Evolutionary conservation across 2,888 invertebrate species (phyloP), one percentile per base, ranked within the genome.

Genomic region (Chaitophorus viminalis): DNA sequence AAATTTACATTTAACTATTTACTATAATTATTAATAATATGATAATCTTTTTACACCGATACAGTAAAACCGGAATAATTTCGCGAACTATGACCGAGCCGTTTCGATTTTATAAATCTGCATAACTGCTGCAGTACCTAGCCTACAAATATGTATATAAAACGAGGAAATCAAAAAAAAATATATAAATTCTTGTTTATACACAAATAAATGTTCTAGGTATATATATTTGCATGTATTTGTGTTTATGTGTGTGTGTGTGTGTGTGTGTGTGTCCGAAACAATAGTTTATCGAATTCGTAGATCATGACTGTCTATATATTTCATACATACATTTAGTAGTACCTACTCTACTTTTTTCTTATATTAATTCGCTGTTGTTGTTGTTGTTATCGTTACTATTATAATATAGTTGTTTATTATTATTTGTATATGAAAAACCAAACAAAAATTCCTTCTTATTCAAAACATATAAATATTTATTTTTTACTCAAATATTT

Each of bases 271-370:
- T n/a, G n/a, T 1, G 39, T 8, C 9, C 68, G 31, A 81, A 70
- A 81, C 81, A 81, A 81, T 81, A 70, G 68, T 70, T 31, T 81
- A 31, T 46, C 31, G 39, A 81, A 81, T 46, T 81, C 39, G 68
- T 70, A 81, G 68, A 81, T 81, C 81, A 68, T 81, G 81, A 81
- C 81, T 46, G 68, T 31, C 29, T 68, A 29, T 68, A 29, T 68
- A 68, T 81, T 29, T 11, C 68, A 68, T 39, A 68, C 17, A 1
- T 17, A 3, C 17, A 52, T 5, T 5, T 52, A 17, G 8, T 3
- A 14, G 11, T 52, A 17, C 17, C 52, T 25, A 60, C 25, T 21
- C 4, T 54, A 8, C 6, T 60, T 60, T 25, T 21, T 60, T 21
- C 60, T 60, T 6, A 21, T 60, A 46, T 25, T 60, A 39, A 39